These are phyloP conservation scores for Stratiomys singularior DNA, from an alignment of 2,888 invertebrate species.

Conservation along the genomic window DNA sequence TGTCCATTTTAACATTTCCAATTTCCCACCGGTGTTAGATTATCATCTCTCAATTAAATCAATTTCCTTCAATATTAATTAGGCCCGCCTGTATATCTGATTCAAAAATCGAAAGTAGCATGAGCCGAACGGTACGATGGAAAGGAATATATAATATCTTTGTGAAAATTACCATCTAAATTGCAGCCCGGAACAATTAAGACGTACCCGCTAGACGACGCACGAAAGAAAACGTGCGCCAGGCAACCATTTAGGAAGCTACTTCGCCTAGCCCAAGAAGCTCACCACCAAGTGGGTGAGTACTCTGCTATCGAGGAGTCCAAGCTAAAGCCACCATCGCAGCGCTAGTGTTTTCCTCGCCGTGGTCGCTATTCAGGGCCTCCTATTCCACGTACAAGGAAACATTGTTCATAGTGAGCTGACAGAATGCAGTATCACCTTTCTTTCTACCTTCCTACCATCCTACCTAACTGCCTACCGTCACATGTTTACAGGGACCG, in stretches of 20 bases:
- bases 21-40: conserved; percentile 26
- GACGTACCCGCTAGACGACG: conserved; percentile 20
- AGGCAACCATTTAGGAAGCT: conserved; percentile 7
- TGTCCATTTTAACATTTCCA: conserved; percentile 12
- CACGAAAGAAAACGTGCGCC: conserved; percentile 1
- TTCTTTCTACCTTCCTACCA: too few species aligned
- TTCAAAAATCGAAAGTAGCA: conserved; percentile 29
- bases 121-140: neutral
- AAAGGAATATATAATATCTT: conserved; percentile 3
- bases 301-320: conserved; percentile 1
- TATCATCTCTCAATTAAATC: conserved; percentile 37
- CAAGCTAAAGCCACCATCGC: neutral
- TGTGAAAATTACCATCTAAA: conserved; percentile 46
- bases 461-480: too few species aligned
- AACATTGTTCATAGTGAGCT: conserved; percentile 14
- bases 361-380: neutral
- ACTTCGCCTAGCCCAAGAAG: neutral
- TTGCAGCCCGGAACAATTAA: conserved; percentile 46
- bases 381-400: conserved; percentile 9
- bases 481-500: neutral
- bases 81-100: neutral
- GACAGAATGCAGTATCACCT: too few species aligned
- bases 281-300: neutral
- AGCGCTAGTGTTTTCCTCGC: neutral
- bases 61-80: conserved; percentile 39